A percentile compares a stretch with the other conserved stretches of the same genome.
Evolutionary conservation across 2,113 vertebrate species (phyloP).

Genomic region (Eublepharis macularius): DNA sequence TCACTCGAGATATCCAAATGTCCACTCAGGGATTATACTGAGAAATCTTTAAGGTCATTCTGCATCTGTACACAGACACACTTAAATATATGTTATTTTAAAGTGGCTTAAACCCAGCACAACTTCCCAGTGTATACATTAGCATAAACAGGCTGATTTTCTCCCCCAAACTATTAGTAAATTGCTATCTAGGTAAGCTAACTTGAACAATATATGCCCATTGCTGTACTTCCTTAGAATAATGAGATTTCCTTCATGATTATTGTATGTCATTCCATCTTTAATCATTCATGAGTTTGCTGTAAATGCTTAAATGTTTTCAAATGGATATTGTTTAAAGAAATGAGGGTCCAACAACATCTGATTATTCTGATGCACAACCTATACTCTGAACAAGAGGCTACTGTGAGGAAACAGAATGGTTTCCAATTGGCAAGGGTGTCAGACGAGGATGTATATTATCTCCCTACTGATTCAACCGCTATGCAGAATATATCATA

Average conservation of each 20-base stretch:
- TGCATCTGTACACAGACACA: background rate
- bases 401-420: too few species aligned
- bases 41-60: background rate
- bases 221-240: fast-evolving
- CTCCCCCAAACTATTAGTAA: background rate
- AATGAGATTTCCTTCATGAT: background rate
- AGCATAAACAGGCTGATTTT: background rate
- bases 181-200: background rate
- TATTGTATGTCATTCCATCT: fast-evolving
- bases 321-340: too few species aligned
- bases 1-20: background rate
- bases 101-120: background rate
- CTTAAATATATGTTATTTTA: background rate
- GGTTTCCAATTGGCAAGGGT: too few species aligned
- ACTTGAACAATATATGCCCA: background rate
- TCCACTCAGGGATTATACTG: background rate
- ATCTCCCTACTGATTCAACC: too few species aligned
- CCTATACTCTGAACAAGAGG: too few species aligned
- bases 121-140: background rate
- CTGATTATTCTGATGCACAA: too few species aligned
- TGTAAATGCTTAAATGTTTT: background rate
- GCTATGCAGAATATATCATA: too few species aligned
- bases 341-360: too few species aligned
- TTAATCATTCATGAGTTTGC: slow-evolving; percentile 20
- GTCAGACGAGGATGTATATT: too few species aligned